These are phyloP conservation scores for Nanger granti DNA, from an alignment of 2,113 vertebrate genomes.

Conservation along the genomic window DNA sequence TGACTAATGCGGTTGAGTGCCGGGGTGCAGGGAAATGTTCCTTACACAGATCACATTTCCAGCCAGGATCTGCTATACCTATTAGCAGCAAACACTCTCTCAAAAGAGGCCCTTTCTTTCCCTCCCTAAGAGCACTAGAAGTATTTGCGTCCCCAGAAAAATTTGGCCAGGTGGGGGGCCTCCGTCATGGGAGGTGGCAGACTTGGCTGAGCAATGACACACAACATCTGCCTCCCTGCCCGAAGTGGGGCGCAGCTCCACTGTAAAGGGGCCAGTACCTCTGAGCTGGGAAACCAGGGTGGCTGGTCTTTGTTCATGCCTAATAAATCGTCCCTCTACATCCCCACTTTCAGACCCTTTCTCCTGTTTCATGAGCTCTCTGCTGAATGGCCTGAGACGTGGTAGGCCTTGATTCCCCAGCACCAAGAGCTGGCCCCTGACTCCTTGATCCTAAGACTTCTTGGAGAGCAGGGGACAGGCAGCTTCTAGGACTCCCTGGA, in stretches of 20 bases:
- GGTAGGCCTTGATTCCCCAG: not conserved
- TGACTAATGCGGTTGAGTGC: not conserved
- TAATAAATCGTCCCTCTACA: not conserved
- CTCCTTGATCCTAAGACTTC: not conserved
- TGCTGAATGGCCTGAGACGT: not conserved
- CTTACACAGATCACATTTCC: constrained; percentile 39
- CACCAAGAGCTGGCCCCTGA: not conserved
- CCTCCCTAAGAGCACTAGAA: constrained; percentile 11
- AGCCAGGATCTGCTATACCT: constrained; percentile 43
- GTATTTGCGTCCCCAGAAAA: constrained; percentile 20
- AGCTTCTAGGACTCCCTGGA: not conserved
- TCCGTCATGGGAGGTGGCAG: constrained; percentile 20
- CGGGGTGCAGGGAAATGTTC: constrained; percentile 2
- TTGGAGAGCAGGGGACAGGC: not conserved
- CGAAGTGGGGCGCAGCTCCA: not conserved
- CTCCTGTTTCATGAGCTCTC: not conserved
- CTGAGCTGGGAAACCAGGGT: not conserved
- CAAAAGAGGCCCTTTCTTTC: not conserved
- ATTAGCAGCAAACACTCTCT: constrained; percentile 33
- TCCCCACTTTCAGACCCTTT: not conserved
- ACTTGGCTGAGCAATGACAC: not conserved
- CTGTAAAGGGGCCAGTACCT: not conserved
- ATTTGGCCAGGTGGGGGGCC: not conserved
- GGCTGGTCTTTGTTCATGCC: not conserved
- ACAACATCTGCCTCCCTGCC: not conserved